phyloP scores from a whole-genome alignment of 2,888 invertebrate genomes.

The Rhingia campestris region DNA sequence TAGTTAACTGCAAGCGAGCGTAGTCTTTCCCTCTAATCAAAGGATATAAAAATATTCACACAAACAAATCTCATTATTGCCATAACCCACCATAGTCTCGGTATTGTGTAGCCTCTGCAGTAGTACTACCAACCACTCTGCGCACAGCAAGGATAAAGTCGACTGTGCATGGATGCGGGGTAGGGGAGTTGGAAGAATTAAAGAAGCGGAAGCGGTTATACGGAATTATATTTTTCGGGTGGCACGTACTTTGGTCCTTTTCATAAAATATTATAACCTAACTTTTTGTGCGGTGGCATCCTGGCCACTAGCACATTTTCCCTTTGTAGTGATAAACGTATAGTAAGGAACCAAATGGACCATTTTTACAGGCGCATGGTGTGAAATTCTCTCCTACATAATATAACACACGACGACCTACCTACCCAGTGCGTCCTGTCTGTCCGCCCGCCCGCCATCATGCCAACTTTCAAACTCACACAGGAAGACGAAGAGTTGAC shows the following conservation, averaged over 20 bases:
- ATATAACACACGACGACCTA: not conserved
- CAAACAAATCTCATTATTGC: slow-evolving; percentile 67
- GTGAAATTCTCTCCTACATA: slow-evolving; percentile 38
- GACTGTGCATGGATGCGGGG: not conserved
- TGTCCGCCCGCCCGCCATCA: too few species aligned
- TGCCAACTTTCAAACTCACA: slow-evolving; percentile 1
- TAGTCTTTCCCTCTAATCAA: slow-evolving; percentile 44
- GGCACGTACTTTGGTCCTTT: slow-evolving; percentile 63
- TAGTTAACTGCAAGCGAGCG: slow-evolving; percentile 46
- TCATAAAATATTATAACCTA: slow-evolving; percentile 64
- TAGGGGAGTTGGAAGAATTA: slow-evolving; percentile 38
- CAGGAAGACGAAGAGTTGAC: slow-evolving; percentile 58
- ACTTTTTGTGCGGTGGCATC: slow-evolving; percentile 59
- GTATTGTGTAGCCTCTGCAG: not conserved
- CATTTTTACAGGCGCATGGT: slow-evolving; percentile 26
- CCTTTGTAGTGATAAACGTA: not conserved
- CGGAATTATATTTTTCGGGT: slow-evolving; percentile 49
- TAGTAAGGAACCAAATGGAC: not conserved
- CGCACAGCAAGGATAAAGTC: not conserved
- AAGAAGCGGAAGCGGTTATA: slow-evolving; percentile 62
- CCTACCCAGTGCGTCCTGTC: too few species aligned
- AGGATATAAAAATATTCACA: slow-evolving; percentile 46
- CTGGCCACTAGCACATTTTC: slow-evolving; percentile 61
- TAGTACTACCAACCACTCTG: slow-evolving; percentile 4
- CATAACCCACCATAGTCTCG: slow-evolving; percentile 18